These are phyloP conservation scores for Todiramphus saurophagus DNA, from an alignment of 2,113 vertebrate species.

Conservation along the genomic window DNA sequence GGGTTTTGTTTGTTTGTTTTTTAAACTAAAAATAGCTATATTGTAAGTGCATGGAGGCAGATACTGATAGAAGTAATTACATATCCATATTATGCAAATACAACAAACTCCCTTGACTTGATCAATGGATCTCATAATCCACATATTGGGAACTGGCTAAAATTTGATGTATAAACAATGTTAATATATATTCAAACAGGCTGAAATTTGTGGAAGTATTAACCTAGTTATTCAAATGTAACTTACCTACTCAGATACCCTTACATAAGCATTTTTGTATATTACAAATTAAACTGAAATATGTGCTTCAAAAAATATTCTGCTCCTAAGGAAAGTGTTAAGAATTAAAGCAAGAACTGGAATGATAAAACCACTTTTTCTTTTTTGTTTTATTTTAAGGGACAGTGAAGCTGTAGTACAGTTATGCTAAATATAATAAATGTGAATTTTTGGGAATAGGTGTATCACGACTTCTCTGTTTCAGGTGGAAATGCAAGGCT, in stretches of 20 bases:
- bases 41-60: neutral
- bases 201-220: neutral
- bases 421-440: neutral
- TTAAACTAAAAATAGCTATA: neutral
- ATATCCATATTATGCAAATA: neutral
- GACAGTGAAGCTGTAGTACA: neutral
- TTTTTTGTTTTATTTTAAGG: neutral
- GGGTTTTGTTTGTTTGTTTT: neutral
- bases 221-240: neutral
- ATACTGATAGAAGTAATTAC: neutral
- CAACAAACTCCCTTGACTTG: neutral
- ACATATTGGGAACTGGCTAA: neutral
- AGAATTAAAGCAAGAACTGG: neutral
- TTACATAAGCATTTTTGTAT: neutral
- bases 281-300: neutral
- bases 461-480: neutral
- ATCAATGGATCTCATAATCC: neutral
- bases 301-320: neutral
- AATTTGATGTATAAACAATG: neutral
- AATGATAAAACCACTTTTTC: neutral
- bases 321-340: neutral
- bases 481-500: neutral
- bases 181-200: neutral
- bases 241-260: neutral
- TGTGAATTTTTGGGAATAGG: neutral